These are phyloP conservation scores for Catalaphyllia jardinei DNA, from an alignment of 64 coral and sea anemone genomes.

Conservation along the genomic window DNA sequence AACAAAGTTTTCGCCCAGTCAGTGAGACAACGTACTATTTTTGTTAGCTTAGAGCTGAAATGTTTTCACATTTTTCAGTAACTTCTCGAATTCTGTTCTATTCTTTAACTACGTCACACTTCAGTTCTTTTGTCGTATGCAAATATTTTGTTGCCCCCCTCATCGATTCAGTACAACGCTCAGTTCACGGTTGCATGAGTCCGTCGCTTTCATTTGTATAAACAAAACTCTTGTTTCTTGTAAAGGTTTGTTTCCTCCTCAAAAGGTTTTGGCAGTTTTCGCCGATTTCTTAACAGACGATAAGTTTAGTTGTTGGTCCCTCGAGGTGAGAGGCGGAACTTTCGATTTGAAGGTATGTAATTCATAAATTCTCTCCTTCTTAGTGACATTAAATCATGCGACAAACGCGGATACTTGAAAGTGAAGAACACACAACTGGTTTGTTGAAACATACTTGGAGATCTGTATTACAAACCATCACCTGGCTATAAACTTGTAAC, in stretches of 20 bases:
- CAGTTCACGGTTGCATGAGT: slow-evolving; percentile 16
- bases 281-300: neutral
- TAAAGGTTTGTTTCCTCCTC: neutral
- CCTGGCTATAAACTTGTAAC: too few species aligned
- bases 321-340: neutral
- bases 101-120: neutral
- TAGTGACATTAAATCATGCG: neutral
- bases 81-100: too few species aligned
- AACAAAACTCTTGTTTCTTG: neutral
- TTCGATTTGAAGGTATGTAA: neutral
- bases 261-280: neutral
- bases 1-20: too few species aligned
- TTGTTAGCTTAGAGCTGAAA: too few species aligned
- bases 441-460: neutral
- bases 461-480: too few species aligned
- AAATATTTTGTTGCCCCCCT: neutral
- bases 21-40: too few species aligned
- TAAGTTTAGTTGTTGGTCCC: neutral
- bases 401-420: neutral
- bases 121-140: neutral
- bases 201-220: slow-evolving; percentile 3
- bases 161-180: neutral
- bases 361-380: neutral
- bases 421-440: neutral
- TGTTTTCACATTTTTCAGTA: too few species aligned